Percentiles rank a stretch among this genome's conserved stretches.
Conservation (phyloP, 2,888 invertebrate genomes). For the Conistra vaccinii region DNA sequence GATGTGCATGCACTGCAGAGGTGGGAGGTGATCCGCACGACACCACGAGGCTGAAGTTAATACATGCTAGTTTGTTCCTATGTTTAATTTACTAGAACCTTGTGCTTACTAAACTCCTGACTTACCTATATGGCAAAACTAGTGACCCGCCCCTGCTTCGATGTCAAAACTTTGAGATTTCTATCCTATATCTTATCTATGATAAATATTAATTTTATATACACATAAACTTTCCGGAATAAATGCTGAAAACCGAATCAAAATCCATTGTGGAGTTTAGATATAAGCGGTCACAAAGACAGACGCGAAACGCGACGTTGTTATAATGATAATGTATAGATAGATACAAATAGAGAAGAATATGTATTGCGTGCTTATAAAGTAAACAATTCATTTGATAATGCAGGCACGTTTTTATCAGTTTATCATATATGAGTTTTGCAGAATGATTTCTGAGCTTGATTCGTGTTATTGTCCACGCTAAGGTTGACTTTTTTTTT, state of each 20-base stretch:
- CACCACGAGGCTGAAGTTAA: background rate
- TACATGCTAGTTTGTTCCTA: background rate
- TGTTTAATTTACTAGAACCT: background rate
- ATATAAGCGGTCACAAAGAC: background rate
- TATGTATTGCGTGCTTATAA: background rate
- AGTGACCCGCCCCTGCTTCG: background rate
- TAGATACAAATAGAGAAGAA: background rate
- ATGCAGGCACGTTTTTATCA: background rate
- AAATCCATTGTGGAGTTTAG: background rate
- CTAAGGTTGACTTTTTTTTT: background rate
- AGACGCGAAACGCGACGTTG: background rate
- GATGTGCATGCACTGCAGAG: background rate
- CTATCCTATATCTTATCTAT: background rate
- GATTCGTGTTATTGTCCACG: background rate
- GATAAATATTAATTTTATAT: background rate
- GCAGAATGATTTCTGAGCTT: background rate
- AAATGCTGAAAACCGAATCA: background rate
- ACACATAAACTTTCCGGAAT: background rate
- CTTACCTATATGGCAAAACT: background rate
- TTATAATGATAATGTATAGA: background rate
- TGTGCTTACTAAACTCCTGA: background rate
- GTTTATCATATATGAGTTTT: background rate
- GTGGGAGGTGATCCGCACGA: conserved; percentile 41
- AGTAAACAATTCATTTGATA: background rate
- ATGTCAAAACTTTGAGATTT: background rate